These are phyloP conservation scores for Mungos mungo DNA, from an alignment of 2,113 vertebrate species.

Conservation along the genomic window DNA sequence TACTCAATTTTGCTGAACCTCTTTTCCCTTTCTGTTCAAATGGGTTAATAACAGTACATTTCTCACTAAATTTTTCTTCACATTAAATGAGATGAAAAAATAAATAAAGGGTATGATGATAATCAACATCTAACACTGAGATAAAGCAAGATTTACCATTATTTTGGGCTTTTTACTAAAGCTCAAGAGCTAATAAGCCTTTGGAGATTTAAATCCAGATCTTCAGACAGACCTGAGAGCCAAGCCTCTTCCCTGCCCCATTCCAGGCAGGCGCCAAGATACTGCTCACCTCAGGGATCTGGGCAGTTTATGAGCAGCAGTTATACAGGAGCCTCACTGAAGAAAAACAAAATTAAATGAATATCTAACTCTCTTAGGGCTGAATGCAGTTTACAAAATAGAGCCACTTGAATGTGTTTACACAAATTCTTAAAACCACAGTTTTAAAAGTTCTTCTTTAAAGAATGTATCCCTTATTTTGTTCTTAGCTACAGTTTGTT, in stretches of 20 bases:
- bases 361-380: background rate
- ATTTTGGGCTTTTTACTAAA: background rate
- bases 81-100: background rate
- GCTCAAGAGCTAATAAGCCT: background rate
- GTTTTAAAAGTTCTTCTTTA: background rate
- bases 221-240: background rate
- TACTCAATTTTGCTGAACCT: background rate
- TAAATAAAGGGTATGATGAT: background rate
- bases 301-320: background rate
- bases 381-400: background rate
- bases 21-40: background rate
- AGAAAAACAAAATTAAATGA: background rate
- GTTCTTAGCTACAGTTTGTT: background rate
- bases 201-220: background rate
- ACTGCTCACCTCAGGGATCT: background rate
- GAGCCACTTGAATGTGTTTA: background rate
- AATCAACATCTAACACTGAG: background rate
- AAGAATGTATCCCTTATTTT: background rate
- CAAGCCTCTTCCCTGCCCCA: background rate
- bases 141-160: background rate
- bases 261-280: background rate
- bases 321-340: background rate
- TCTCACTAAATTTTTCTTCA: background rate
- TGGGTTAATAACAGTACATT: background rate
- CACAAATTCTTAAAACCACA: background rate